Evolutionary conservation across 2,113 vertebrate genomes (phyloP).

Genomic region (Phaethornis superciliosus): DNA sequence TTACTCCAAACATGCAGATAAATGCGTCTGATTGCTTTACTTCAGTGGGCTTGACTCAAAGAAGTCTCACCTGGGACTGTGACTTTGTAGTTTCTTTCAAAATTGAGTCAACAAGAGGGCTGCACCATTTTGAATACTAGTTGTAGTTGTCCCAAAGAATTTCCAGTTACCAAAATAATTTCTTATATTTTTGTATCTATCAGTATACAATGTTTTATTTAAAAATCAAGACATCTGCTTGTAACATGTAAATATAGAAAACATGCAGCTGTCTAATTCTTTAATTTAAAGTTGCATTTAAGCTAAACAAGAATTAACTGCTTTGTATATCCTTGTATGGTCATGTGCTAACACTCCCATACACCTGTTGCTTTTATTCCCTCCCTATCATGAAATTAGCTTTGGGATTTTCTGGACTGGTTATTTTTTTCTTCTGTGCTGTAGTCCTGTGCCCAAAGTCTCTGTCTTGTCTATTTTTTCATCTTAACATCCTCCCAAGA

Average conservation of each 20-base stretch:
- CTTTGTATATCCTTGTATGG: not conserved
- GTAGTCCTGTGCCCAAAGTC: not conserved
- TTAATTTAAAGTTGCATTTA: not conserved
- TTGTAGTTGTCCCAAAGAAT: not conserved
- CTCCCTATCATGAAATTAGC: not conserved
- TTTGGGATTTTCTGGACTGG: not conserved
- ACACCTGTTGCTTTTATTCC: constrained; percentile 18
- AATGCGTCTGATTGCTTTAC: not conserved
- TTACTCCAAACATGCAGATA: not conserved
- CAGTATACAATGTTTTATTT: not conserved
- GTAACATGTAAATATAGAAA: not conserved
- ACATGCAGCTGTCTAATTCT: not conserved
- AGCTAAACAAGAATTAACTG: not conserved
- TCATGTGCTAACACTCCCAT: not conserved
- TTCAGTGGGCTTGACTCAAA: not conserved
- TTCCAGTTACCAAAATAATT: not conserved
- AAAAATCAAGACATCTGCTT: not conserved
- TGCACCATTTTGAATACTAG: not conserved
- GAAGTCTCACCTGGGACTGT: not conserved
- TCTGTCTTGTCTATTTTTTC: not conserved
- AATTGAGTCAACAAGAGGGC: not conserved
- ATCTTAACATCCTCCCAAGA: not conserved
- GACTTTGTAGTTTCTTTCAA: not conserved
- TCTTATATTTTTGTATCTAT: not conserved
- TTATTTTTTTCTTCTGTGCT: not conserved